Base-by-base conservation (phyloP, 2,797 vertebrate genomes). In the Gorsachius magnificus region DNA sequence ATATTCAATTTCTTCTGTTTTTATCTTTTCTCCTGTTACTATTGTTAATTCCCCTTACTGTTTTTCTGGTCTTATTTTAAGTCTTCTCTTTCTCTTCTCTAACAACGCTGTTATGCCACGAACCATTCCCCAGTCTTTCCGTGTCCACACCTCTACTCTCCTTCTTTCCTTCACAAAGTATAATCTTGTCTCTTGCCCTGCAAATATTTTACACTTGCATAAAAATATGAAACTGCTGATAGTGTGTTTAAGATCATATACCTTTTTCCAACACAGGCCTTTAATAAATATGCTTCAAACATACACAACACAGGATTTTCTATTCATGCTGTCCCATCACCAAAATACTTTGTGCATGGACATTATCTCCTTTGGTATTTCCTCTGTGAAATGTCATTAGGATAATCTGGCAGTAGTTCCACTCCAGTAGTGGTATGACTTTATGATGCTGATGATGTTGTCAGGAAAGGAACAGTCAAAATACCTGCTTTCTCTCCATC, bases 281-380 rank as follows among this genome's bases (percentile, higher is more conserved):
- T 82, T 76, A 17, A 43, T 41, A 75, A 66, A 19, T 58, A 33
- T 63, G 8, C 29, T 91, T 58, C 53, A 63, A 68, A 41, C 77
- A 58, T 20, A 13, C 3, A 58, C 0, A 16, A 5, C 20, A 71
- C 26, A 74, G 11, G 35, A 60, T 50, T 92, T 76, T 41, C 10
- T 78, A 9, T 63, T 93, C 36, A 75, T 1, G 3, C 16, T 58
- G 20, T 60, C 26, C 38, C 24, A 13, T 58, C 38, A 51, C 11
- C 13, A 33, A 46, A 82, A 43, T 35, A 43, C 6, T 46, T 46
- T 84, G 29, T 53, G 18, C 13, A 1, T 16, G 12, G 13, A 14
- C 0, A 0, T 69, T 61, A 13, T 5, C 35, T 54, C 12, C 35
- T 74, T 77, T 25, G 4, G 12, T 6, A 28, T 75, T 78, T 70